These are phyloP conservation scores for Rhincodon typus DNA, from an alignment of 2,797 vertebrate species.

Conservation along the genomic window DNA sequence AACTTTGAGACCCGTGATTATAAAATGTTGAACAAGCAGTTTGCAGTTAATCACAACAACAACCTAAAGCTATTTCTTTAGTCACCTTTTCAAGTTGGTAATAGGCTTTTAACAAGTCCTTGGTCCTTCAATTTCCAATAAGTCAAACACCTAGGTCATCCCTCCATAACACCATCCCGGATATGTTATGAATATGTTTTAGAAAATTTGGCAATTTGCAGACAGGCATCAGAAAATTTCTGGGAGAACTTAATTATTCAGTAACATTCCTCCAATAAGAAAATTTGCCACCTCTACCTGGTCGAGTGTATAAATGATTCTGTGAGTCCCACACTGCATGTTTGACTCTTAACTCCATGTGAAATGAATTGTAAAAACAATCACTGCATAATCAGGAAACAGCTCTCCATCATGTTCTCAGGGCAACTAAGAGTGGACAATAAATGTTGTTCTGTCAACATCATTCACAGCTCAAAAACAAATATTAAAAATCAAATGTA, in stretches of 20 bases:
- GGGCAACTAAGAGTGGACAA: neutral
- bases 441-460: neutral
- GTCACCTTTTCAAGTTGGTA: neutral
- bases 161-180: too few species aligned
- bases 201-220: neutral
- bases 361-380: neutral
- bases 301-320: neutral
- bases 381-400: neutral
- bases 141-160: neutral
- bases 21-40: too few species aligned
- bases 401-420: neutral
- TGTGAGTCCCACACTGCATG: neutral
- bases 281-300: neutral
- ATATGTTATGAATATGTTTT: neutral
- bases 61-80: neutral
- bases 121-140: neutral
- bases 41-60: too few species aligned
- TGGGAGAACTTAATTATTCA: neutral
- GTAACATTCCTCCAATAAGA: neutral
- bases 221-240: neutral
- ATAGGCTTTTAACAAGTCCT: neutral
- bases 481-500: neutral
- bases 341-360: neutral
- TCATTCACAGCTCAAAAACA: neutral
- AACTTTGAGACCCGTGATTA: too few species aligned